Evolutionary conservation across 2,888 invertebrate genomes (phyloP), one percentile per base, ranked within the genome.

Genomic region (Strigamia transsilvanica): DNA sequence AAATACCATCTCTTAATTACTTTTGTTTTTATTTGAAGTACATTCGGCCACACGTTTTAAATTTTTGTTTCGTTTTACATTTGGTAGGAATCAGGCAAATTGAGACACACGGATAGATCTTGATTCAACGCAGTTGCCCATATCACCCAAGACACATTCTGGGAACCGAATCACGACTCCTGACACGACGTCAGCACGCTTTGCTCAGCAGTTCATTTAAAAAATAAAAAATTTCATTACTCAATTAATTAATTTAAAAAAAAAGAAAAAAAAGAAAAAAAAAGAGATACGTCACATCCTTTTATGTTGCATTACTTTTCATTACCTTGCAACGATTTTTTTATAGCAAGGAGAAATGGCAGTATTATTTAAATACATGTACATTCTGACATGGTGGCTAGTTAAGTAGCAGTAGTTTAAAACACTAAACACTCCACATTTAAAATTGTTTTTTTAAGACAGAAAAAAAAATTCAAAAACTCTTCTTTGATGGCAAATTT

Each of bases 361-460:
- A 56, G 56, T 56, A 56, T 56, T 56, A n/a, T 56, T 56, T 56
- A 56, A 56, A 56, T 56, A 56, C 56, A 56, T 56, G 56, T 56
- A 56, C 56, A 56, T 56, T 56, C 56, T 56, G 56, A 56, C 56
- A 56, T 56, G 56, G 56, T 56, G 56, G 56, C 56, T 56, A 56
- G 56, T 56, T 38, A 56, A 56, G 56, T 56, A 56, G 56, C 56
- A 56, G 56, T 56, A 56, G 18, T 56, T 56, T 56, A 56, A 77
- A 32, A 77, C 34, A 77, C 32, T 77, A 77, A 77, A 77, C 32
- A 32, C 38, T 77, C 78, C 32, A 79, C 80, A 27, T 15, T 46
- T 80, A 80, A 80, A 51, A 80, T 56, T 80, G 80, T 80, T 80
- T 38, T 32, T 27, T 23, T 41, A 1, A 13, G 80, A 80, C n/a